Base-by-base conservation (phyloP, 2,888 invertebrate species). In the Ctenicera cuprea region DNA sequence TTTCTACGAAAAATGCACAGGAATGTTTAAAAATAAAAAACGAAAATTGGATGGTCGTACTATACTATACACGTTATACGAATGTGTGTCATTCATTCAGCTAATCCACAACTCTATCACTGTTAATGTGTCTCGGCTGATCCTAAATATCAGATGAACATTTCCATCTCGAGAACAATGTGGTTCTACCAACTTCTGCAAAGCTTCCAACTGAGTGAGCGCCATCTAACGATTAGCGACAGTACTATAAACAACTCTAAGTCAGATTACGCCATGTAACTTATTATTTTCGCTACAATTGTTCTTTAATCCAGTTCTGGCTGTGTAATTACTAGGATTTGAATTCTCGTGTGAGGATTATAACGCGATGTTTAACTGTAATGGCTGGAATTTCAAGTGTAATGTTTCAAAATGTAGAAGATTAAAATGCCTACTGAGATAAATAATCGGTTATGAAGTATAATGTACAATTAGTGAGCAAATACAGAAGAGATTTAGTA, bases 221-320 rank as follows among this genome's bases (percentile, higher is more conserved):
- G 54, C 75, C 71, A 72, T 75, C 71, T 75, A 68, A 73, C 73
- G 76, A 76, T 76, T 76, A 76, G 67, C 61, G 68, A 73, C 76
- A 74, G 75, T 73, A 75, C 57, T 68, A 73, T 76, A 76, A 74
- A 75, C 74, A 70, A 72, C 68, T 52, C 38, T 67, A 63, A 73
- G 73, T 62, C 67, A 76, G 76, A 76, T 74, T 76, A 76, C 69
- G 43, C 65, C 41, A 72, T 67, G 52, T 71, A 67, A 68, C 71
- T 67, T 69, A 69, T 75, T 75, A 75, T 75, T 72, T 75, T 71
- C 72, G 71, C 50, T 75, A 57, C 68, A 68, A 75, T 75, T 75
- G 75, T 75, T 72, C 68, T 62, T 66, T 72, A 73, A 73, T 68
- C 73, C 62, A 30, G 30, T 33, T 62, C 52, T 73, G 71, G 67